Evolutionary conservation across 2,888 invertebrate species (phyloP), one percentile per base, ranked within the genome.

Genomic region (Osmoderma eremita): DNA sequence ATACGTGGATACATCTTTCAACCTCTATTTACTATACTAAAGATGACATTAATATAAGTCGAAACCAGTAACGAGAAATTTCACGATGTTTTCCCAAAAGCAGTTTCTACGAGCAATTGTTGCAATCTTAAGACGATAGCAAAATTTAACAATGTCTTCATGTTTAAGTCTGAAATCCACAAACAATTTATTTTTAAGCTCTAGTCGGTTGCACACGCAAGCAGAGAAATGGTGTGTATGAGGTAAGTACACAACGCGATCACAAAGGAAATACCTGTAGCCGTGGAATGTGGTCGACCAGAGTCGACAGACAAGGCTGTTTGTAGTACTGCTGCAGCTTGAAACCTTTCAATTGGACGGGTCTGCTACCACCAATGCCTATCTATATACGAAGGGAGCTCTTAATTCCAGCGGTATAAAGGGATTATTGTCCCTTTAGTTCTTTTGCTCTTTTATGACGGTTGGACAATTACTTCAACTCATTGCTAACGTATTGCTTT

Each of bases 201-300:
- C 38, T 38, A 18, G 36, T 17, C 53, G 18, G 36, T n/a, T 53
- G 18, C 38, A 53, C 36, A 30, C 53, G 38, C 38, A 36, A 53
- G 53, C 38, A 38, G 24, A 38, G 38, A 53, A 24, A 38, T 42
- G 12, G 18, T 53, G 38, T 36, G 38, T 38, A 53, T 53, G 38
- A 53, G 38, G 38, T 53, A 38, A 53, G 53, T 53, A 53, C 53
- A 53, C 53, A 61, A 20, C 49, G 39, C 70, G 69, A 72, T 71
- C 75, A 76, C 76, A 76, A 77, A 76, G 75, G 77, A 77, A 77
- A 77, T 77, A 76, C 76, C 75, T 77, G 75, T 74, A 74, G 76
- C 75, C 74, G 71, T 72, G 77, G 77, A 77, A 77, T 77, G 76
- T 76, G 68, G 65, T 69, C 71, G 64, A 66, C 68, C 71, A 30